Base-by-base conservation (phyloP, 2,113 vertebrate species). In the Protomyctophum bolini region DNA sequence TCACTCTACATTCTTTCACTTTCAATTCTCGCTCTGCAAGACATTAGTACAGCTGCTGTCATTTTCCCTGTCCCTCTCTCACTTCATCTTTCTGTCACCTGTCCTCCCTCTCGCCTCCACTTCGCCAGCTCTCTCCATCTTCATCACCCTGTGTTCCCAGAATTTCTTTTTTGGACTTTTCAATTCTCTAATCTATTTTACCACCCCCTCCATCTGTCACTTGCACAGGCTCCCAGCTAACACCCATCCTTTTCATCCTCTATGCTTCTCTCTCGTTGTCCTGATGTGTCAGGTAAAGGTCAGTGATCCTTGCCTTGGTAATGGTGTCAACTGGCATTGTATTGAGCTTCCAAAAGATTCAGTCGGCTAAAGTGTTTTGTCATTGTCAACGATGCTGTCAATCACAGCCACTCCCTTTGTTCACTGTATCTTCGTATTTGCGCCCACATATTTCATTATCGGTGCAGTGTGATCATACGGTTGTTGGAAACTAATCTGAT, bases 1-100 rank as follows among this genome's bases (percentile, higher is more conserved):
- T n/a, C 63, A 68, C 84, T 74, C 79, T 63, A 77, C 59, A 33
- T 61, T 75, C 73, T n/a, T 68, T 84, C 72, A 67, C 65, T 66
- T 80, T 14, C 29, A 58, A 58, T 70, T 71, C 60, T 64, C 69
- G n/a, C 71, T 74, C 48, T 74, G 6, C 67, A 41, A 41, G 33
- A 3, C 33, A 68, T 83, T 81, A 69, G 66, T 54, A 15, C 33
- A 60, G 64, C 55, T 75, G 28, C 50, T 62, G 69, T 72, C 49
- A 64, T 72, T 72, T 8, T 49, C 11, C 55, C 55, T 41, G 33
- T 61, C 73, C 33, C 8, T 69, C 63, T 15, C 48, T 78, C 52
- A 68, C 63, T 11, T 54, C 1, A 11, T 80, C 49, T 52, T 11
- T 63, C 33, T 41, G 33, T 70, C 61, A 33, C 21, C 9, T 52